Base-by-base conservation (phyloP, 1,140 invertebrate species). In the Hylyphantes graminicola region DNA sequence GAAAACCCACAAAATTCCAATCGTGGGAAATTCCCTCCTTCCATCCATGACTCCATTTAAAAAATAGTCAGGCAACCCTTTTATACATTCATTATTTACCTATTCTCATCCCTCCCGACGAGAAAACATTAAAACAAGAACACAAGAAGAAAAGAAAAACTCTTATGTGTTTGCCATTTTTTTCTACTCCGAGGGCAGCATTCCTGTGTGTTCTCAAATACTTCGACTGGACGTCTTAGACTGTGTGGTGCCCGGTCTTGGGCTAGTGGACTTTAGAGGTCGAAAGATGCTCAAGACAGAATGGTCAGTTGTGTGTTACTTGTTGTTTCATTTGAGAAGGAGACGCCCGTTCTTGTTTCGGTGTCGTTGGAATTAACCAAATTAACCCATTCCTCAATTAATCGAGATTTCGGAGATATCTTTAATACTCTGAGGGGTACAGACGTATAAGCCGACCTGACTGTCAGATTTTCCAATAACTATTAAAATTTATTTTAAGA, bases 241-340 rank as follows among this genome's bases (percentile, higher is more conserved):
- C 74, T 61, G 74, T 63, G 74, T 76, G 74, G 74, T 76, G 74
- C 74, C 74, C 57, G 9, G 53, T 12, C 19, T 19, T 11, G 48
- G 17, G 72, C n/a, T 55, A 21, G n/a, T 12, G 21, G 51, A 19
- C 57, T 35, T 35, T 35, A 35, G 35, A 35, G 5, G 35, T 35
- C 35, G 35, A 35, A 35, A 35, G 35, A 35, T 35, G 35, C 1
- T 35, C 35, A 35, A 1, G 35, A 35, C 19, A 65, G 2, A 65
- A 35, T 35, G 35, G 35, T 35, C 35, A 2, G 35, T 35, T 35
- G 35, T 35, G 2, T 5, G 35, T 1, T 5, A 35, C 35, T 35
- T 35, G 35, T 35, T 35, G 35, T 35, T 35, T 35, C 1, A 35
- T 35, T 1, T 35, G 35, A 35, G 35, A 35, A 35, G 35, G 35